These are phyloP conservation scores for Exaiptasia diaphana DNA, from an alignment of 64 coral and sea anemone species.

Conservation along the genomic window DNA sequence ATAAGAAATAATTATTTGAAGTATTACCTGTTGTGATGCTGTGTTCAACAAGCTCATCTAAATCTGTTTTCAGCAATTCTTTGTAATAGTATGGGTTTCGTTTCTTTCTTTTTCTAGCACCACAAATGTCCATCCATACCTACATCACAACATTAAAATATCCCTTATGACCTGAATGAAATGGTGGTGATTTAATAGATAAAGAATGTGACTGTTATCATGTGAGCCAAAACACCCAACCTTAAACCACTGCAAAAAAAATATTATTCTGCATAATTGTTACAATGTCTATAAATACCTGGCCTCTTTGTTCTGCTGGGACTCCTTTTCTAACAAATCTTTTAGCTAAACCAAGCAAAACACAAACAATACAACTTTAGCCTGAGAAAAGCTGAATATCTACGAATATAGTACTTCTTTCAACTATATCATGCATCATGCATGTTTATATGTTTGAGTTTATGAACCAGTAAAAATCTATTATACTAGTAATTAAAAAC, in stretches of 20 bases:
- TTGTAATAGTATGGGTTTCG: constrained; percentile 59
- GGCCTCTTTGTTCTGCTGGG: constrained; percentile 68
- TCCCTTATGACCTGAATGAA: no score
- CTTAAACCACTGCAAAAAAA: no score
- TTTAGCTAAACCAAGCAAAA: constrained; percentile 83
- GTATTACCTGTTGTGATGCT: constrained; percentile 65
- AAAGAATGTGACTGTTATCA: no score
- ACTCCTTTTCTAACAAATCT: constrained; percentile 95
- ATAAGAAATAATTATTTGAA: neutral
- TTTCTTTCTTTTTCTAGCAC: constrained; percentile 78
- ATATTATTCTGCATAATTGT: no score
- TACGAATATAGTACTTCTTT: neutral
- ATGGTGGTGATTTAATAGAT: no score
- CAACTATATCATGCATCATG: no score
- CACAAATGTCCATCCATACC: constrained; percentile 92
- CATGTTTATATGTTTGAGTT: no score
- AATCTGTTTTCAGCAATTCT: constrained; percentile 21
- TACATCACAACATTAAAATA: neutral
- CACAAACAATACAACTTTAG: no score
- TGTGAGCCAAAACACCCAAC: no score
- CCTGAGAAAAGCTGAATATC: neutral
- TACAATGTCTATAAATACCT: no score
- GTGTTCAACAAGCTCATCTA: constrained; percentile 64
- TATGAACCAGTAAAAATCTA: no score
- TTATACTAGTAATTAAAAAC: no score